Evolutionary conservation across 2,113 vertebrate genomes (phyloP), one percentile per base, ranked within the genome.

Genomic region (Caranx melampygus): DNA sequence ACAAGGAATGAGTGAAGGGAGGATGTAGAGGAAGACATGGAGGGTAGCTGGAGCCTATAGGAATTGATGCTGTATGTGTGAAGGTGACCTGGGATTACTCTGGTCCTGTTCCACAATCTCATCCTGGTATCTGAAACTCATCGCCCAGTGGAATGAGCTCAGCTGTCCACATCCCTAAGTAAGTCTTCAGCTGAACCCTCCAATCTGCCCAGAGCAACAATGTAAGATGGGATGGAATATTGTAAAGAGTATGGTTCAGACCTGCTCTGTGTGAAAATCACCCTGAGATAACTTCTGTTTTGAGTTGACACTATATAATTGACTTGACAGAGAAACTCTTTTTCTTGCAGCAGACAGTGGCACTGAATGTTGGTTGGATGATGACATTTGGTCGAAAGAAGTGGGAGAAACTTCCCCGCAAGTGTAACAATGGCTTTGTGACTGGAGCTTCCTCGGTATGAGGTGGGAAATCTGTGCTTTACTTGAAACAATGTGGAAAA

Each of bases 21-120:
- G 49, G 75, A 35, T 52, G 73, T 5, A 13, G 70, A 40, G 52
- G 81, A 62, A 21, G 62, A 66, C 72, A 62, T 11, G 49, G 67
- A 52, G 26, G 76, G 31, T 40, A 60, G 66, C 51, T 54, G 81
- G 15, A n/a, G 74, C 35, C 54, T 71, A 47, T 18, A 16, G 72
- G 44, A 81, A 69, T 15, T 83, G 79, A 77, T 45, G 58, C 78
- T 65, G 66, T 72, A 26, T 26, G 72, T 90, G 72, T 91, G 89
- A 94, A 92, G 92, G 91, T 92, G 91, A 94, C 89, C 88, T 62
- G 60, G 88, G 91, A 91, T 92, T 92, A 92, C 81, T 78, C 45
- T 6, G 55, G 70, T 87, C 81, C 81, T 61, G 82, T 84, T 81
- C 84, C 67, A 68, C 90, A 87, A 93, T 93, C 91, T 91, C 86